These are phyloP conservation scores for Onychomys torridus DNA, from an alignment of 2,797 vertebrate species.

Conservation along the genomic window DNA sequence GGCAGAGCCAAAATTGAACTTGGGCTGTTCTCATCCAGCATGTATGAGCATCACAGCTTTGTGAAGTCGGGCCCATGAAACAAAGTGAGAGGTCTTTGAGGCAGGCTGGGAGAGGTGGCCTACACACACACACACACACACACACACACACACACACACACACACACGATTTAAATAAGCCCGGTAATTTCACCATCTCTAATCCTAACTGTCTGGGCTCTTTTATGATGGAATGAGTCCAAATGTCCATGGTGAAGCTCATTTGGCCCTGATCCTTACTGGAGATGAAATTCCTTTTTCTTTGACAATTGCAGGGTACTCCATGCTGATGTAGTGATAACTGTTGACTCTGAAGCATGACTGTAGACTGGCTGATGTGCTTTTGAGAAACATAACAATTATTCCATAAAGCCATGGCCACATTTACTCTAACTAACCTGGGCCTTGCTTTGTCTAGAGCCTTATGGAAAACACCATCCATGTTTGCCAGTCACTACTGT, in stretches of 20 bases:
- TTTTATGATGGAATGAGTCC: constrained; percentile 31
- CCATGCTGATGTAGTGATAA: background rate
- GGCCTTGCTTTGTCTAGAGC: constrained; percentile 25
- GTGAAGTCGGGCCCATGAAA: constrained; percentile 9
- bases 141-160: no score
- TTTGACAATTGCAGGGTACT: constrained; percentile 40
- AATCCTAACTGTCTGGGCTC: constrained; percentile 57
- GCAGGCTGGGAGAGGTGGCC: background rate
- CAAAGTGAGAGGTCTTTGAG: background rate
- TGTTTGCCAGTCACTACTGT: background rate
- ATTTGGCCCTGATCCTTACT: constrained; percentile 46
- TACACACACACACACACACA: no score
- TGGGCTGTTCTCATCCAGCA: background rate
- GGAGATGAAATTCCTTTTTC: constrained; percentile 49
- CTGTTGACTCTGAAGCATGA: background rate
- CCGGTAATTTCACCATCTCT: constrained; percentile 23
- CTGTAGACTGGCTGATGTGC: background rate
- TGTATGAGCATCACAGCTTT: background rate
- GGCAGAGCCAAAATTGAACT: constrained; percentile 35
- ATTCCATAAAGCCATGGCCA: constrained; percentile 10
- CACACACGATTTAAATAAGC: constrained; percentile 15
- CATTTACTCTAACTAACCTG: constrained; percentile 16
- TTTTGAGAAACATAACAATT: constrained; percentile 35
- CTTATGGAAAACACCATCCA: constrained; percentile 7
- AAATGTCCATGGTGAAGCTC: background rate